These are phyloP conservation scores for Nothocercus nigrocapillus DNA, from an alignment of 2,113 vertebrate genomes.

Conservation along the genomic window DNA sequence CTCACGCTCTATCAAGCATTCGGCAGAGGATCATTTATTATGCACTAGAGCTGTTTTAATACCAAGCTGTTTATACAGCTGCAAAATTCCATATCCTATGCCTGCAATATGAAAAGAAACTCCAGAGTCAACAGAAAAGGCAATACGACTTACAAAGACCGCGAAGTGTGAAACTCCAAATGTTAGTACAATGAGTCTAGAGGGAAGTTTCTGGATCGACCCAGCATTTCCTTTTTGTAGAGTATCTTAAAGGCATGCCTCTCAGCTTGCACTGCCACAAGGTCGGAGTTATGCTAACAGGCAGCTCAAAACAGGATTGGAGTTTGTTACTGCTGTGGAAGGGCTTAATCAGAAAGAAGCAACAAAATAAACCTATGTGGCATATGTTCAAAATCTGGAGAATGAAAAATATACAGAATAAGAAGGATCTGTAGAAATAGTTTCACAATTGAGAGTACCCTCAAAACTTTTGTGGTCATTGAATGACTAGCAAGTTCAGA, in stretches of 20 bases:
- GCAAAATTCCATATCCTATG: background rate
- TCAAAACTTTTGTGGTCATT: background rate
- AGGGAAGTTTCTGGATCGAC: background rate
- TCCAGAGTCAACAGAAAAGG: background rate
- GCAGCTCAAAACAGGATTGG: background rate
- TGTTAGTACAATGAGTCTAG: background rate
- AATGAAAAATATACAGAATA: background rate
- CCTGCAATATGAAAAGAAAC: background rate
- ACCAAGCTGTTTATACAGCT: background rate
- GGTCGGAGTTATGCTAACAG: background rate
- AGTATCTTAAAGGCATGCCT: background rate
- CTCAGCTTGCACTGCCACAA: background rate
- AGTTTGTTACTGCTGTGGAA: background rate
- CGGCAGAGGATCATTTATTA: background rate
- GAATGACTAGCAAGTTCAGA: background rate
- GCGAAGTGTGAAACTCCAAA: background rate
- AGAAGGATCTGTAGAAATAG: background rate
- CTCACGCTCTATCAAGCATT: background rate
- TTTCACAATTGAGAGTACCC: background rate
- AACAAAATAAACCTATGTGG: background rate
- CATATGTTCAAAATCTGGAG: background rate
- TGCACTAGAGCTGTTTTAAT: background rate
- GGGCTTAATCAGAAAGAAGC: background rate
- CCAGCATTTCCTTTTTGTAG: background rate
- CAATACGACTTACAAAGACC: background rate